Conservation (phyloP, 2,888 invertebrate genomes). For the Cenopis cana region DNA sequence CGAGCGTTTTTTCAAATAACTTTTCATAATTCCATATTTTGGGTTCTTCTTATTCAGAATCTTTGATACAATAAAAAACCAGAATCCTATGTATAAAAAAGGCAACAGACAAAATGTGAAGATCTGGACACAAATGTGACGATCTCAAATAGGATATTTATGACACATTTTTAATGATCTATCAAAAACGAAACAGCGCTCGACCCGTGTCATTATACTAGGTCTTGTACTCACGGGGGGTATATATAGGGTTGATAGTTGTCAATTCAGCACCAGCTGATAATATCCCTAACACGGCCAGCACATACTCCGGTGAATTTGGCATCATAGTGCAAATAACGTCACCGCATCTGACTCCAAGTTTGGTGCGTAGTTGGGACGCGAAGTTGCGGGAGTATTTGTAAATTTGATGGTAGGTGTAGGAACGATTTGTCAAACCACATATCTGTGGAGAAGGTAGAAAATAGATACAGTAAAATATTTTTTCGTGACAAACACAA, state of each 20-base stretch:
- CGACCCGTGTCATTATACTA: neutral
- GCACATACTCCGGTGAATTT: constrained; percentile 89
- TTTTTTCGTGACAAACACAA: too few relatives aligned
- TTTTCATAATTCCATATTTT: too few relatives aligned
- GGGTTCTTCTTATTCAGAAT: too few relatives aligned
- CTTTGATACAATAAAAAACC: too few relatives aligned
- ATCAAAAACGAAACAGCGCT: too few relatives aligned
- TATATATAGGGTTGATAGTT: constrained; percentile 89
- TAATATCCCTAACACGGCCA: constrained; percentile 85
- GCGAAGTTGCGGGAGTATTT: constrained; percentile 86
- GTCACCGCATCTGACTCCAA: constrained; percentile 86
- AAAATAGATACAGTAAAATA: too few relatives aligned
- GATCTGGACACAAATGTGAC: too few relatives aligned
- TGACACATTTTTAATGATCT: too few relatives aligned
- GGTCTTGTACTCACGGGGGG: constrained; percentile 72
- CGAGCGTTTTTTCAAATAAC: too few relatives aligned
- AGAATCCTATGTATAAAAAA: too few relatives aligned
- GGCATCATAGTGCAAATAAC: constrained; percentile 88
- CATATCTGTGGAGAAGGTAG: constrained; percentile 85
- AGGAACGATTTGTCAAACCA: constrained; percentile 86
- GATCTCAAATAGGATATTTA: too few relatives aligned
- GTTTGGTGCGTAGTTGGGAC: constrained; percentile 84
- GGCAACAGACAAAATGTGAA: too few relatives aligned
- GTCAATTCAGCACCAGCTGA: constrained; percentile 88
- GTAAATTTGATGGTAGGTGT: constrained; percentile 87